Evolutionary conservation across 1,140 invertebrate species (phyloP).

Genomic region (Uloborus diversus): DNA sequence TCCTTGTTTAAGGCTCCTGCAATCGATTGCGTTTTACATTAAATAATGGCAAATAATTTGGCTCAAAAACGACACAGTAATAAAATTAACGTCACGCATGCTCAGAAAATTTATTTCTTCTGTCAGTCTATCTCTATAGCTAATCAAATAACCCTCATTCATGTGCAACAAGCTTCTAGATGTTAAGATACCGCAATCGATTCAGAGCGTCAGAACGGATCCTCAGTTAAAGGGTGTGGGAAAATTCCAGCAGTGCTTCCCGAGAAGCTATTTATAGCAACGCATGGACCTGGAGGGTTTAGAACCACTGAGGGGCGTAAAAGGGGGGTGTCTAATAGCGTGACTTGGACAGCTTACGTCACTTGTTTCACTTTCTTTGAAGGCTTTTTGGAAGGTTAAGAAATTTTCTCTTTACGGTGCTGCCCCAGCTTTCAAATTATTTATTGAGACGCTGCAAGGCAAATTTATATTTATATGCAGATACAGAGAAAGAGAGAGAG

Average conservation of each 20-base stretch:
- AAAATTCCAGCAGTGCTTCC: slow-evolving; percentile 2
- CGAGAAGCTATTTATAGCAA: slow-evolving; percentile 36
- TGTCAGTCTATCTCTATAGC: too few relatives aligned
- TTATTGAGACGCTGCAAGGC: too few relatives aligned
- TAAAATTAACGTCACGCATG: too few relatives aligned
- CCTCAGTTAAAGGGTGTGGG: not conserved
- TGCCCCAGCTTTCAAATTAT: too few relatives aligned
- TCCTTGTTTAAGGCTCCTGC: too few relatives aligned
- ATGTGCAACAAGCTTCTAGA: not conserved
- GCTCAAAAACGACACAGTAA: too few relatives aligned
- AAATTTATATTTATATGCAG: too few relatives aligned
- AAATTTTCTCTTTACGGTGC: not conserved
- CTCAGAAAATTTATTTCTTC: too few relatives aligned
- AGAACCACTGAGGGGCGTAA: not conserved
- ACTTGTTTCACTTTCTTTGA: slow-evolving; percentile 7
- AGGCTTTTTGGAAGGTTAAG: not conserved
- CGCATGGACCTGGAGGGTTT: slow-evolving; percentile 30
- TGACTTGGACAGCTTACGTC: not conserved
- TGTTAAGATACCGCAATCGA: slow-evolving; percentile 34
- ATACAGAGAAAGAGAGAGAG: too few relatives aligned
- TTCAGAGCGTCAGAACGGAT: not conserved
- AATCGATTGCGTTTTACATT: too few relatives aligned
- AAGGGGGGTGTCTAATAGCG: not conserved
- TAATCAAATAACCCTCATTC: slow-evolving; percentile 14
- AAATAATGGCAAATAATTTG: too few relatives aligned